Percentiles rank a stretch among this genome's conserved stretches.
Evolutionary conservation across 23 tunicate species (phyloP).

Genomic region (Styela plicata): DNA sequence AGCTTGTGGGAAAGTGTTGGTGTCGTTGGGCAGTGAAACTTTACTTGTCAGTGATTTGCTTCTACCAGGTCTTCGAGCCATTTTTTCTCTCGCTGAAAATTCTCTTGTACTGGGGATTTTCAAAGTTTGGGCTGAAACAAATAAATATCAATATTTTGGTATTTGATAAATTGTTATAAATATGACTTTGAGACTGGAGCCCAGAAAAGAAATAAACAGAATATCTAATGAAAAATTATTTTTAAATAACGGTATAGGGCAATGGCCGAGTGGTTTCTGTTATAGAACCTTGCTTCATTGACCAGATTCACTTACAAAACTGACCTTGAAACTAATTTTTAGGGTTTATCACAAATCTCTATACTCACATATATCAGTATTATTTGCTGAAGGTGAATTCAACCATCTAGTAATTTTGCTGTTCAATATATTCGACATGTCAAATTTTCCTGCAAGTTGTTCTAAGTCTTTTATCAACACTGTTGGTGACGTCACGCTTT

Average conservation of each 20-base stretch:
- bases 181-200: too few relatives aligned
- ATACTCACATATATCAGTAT: background rate
- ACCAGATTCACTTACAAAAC: too few relatives aligned
- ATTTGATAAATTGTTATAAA: too few relatives aligned
- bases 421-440: slow-evolving; percentile 63
- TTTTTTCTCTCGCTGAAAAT: slow-evolving; percentile 60
- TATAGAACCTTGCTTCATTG: too few relatives aligned
- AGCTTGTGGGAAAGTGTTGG: background rate
- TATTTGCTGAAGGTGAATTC: slow-evolving; percentile 37
- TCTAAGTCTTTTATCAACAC: slow-evolving; percentile 71
- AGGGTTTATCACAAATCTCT: background rate
- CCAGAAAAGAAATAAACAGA: background rate
- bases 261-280: background rate
- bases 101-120: slow-evolving; percentile 26
- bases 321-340: background rate
- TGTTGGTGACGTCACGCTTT: slow-evolving; percentile 66
- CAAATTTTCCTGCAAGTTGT: slow-evolving; percentile 67
- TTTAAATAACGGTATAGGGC: background rate
- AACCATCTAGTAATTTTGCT: slow-evolving; percentile 90
- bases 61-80: slow-evolving; percentile 6
- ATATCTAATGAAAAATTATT: background rate
- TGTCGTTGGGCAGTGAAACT: slow-evolving; percentile 64
- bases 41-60: slow-evolving; percentile 46
- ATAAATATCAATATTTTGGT: slow-evolving; percentile 4
- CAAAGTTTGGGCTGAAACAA: slow-evolving; percentile 5